A percentile compares a stretch with the other conserved stretches of the same genome.
These are phyloP conservation scores for Cephalopholis sonnerati DNA, from an alignment of 2,113 vertebrate species.

Conservation along the genomic window DNA sequence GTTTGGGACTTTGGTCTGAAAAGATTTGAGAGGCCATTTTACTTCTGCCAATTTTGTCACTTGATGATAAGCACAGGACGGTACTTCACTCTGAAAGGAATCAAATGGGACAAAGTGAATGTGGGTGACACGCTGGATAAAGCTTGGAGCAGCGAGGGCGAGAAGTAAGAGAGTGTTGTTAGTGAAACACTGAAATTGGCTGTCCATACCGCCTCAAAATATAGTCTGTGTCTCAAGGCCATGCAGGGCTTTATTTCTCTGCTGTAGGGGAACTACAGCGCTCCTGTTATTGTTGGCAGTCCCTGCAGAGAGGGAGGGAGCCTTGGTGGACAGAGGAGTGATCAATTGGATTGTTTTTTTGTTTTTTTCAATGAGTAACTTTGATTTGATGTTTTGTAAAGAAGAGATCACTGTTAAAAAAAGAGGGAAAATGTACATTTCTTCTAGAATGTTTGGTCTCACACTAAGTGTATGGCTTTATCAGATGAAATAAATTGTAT, in stretches of 20 bases:
- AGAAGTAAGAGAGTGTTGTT: slow-evolving; percentile 21
- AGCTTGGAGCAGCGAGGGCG: not conserved
- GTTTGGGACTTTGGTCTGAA: slow-evolving; percentile 9
- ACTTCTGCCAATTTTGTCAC: slow-evolving; percentile 43
- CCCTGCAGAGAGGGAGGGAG: not conserved
- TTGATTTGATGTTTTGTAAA: slow-evolving; percentile 78
- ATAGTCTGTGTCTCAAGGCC: slow-evolving; percentile 30
- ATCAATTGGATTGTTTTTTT: slow-evolving; percentile 16
- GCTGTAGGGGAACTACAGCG: slow-evolving; percentile 22
- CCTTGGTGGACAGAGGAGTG: not conserved
- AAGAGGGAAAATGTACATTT: slow-evolving; percentile 66
- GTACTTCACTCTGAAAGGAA: slow-evolving; percentile 15
- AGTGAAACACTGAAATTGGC: slow-evolving; percentile 35
- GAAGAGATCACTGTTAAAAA: slow-evolving; percentile 51
- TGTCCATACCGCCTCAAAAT: slow-evolving; percentile 38
- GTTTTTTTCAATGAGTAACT: slow-evolving; percentile 47
- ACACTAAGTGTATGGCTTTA: slow-evolving; percentile 83
- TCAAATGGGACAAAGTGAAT: slow-evolving; percentile 16
- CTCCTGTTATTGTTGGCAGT: slow-evolving; percentile 8
- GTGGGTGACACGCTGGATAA: slow-evolving; percentile 6
- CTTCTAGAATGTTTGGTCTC: slow-evolving; percentile 78
- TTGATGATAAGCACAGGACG: slow-evolving; percentile 26
- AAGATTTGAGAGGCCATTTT: slow-evolving; percentile 29
- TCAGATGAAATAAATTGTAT: slow-evolving; percentile 85
- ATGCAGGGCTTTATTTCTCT: slow-evolving; percentile 10